Conservation (phyloP, 2,888 invertebrate genomes). For the Stenoptilia bipunctidactyla region DNA sequence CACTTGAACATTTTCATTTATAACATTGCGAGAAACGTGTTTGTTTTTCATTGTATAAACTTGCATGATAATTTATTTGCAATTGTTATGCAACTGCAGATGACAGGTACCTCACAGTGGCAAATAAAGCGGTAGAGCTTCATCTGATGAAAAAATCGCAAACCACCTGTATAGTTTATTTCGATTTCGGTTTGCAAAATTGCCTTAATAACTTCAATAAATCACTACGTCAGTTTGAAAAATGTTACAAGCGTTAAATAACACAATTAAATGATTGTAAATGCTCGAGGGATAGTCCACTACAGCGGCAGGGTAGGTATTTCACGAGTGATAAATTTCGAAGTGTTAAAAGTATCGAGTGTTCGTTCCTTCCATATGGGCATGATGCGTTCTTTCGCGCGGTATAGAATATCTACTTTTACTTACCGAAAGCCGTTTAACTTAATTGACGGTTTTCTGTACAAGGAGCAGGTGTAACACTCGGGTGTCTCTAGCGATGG, state of each 20-base stretch:
- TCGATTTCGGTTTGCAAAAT: background rate
- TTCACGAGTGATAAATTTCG: background rate
- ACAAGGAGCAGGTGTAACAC: slow-evolving; percentile 36
- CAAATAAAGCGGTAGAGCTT: no score
- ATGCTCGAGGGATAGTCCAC: slow-evolving; percentile 36
- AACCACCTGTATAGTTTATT: background rate
- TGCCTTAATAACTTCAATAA: slow-evolving; percentile 18
- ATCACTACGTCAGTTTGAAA: slow-evolving; percentile 28
- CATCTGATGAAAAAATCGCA: no score
- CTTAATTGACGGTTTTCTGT: slow-evolving; percentile 40
- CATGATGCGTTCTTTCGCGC: no score
- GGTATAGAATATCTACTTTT: background rate
- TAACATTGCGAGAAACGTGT: no score
- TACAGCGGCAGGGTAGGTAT: slow-evolving; percentile 43
- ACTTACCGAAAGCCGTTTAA: background rate
- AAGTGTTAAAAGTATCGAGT: no score
- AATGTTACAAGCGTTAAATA: slow-evolving; percentile 47
- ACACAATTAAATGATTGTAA: slow-evolving; percentile 53
- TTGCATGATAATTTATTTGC: no score
- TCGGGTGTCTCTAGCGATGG: slow-evolving; percentile 27
- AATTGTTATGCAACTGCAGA: no score
- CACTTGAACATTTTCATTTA: no score
- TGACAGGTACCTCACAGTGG: background rate
- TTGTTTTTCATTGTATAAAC: no score
- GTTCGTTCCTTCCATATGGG: no score